These are phyloP conservation scores for Polydrusus pterygomalis DNA, from an alignment of 2,888 invertebrate species.

Conservation along the genomic window DNA sequence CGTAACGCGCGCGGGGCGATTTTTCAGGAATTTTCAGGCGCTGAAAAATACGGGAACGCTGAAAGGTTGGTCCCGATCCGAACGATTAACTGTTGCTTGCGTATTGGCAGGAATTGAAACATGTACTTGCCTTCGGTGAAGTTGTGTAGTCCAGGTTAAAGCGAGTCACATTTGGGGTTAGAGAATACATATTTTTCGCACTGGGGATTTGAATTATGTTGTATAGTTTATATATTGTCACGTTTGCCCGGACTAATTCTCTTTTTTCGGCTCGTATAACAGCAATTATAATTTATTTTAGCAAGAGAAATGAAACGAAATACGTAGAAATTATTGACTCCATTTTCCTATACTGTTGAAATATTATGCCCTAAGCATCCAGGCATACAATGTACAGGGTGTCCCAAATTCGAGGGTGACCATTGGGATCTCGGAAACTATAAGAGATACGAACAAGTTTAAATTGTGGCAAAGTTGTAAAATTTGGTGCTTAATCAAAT, in stretches of 20 bases:
- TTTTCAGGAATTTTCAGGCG: slow-evolving; percentile 46
- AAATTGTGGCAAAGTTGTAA: too few relatives aligned
- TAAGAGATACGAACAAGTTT: too few relatives aligned
- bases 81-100: slow-evolving; percentile 57
- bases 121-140: slow-evolving; percentile 38
- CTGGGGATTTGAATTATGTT: background rate
- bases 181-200: background rate
- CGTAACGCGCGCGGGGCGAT: slow-evolving; percentile 44
- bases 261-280: slow-evolving; percentile 9
- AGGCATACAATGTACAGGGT: too few relatives aligned
- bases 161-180: slow-evolving; percentile 1
- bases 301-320: slow-evolving; percentile 27
- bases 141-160: slow-evolving; percentile 22
- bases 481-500: too few relatives aligned
- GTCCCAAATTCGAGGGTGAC: too few relatives aligned
- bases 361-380: background rate
- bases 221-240: too few relatives aligned
- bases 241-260: background rate
- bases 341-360: background rate
- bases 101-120: slow-evolving; percentile 58
- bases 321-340: background rate
- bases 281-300: slow-evolving; percentile 52
- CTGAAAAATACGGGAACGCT: slow-evolving; percentile 58
- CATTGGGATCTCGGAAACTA: too few relatives aligned
- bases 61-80: slow-evolving; percentile 56